phyloP scores from a whole-genome alignment of 2,113 vertebrate species.

The Microtus richardsoni region DNA sequence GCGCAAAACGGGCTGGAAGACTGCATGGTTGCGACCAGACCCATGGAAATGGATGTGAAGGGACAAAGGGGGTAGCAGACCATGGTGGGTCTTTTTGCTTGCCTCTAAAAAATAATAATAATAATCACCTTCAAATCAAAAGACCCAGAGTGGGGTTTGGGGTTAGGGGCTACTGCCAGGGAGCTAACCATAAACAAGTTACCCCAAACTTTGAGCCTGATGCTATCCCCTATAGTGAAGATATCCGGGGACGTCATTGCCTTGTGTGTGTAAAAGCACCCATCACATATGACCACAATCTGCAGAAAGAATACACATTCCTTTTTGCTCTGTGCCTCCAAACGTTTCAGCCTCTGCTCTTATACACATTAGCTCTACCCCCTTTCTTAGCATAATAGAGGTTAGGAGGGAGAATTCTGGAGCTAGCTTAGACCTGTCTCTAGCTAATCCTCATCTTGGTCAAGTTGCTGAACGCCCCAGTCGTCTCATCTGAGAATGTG shows the following conservation, averaged over 20 bases:
- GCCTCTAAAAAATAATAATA: not conserved
- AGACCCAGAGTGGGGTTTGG: not conserved
- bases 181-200: not conserved
- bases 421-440: not conserved
- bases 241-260: not conserved
- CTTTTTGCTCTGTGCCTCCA: not conserved
- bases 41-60: constrained; percentile 15
- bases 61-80: not conserved
- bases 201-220: not conserved
- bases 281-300: not conserved
- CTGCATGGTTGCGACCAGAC: not conserved
- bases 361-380: not conserved
- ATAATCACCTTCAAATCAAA: constrained; percentile 30
- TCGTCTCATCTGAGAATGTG: not conserved
- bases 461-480: not conserved
- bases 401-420: not conserved
- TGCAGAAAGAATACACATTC: not conserved
- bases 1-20: not conserved
- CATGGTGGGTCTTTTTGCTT: constrained; percentile 10
- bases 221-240: not conserved
- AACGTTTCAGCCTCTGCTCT: not conserved
- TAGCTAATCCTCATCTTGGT: not conserved
- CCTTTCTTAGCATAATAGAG: not conserved
- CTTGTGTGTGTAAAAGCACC: not conserved
- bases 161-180: not conserved